phyloP scores from a whole-genome alignment of 2,113 vertebrate genomes.

The Oncorhynchus gorbuscha region DNA sequence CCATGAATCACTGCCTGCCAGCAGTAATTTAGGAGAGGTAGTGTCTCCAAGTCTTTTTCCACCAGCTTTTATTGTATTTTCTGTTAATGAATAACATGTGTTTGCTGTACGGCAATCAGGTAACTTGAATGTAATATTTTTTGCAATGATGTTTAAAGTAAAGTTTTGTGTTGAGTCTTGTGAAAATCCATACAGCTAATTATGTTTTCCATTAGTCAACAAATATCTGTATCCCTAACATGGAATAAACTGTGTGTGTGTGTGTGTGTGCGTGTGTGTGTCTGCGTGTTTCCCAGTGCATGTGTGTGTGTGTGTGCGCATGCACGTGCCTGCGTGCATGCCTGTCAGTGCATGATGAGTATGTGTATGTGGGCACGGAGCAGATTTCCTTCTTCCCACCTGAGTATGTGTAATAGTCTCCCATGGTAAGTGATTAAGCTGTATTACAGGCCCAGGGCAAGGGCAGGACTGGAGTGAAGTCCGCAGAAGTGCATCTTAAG shows the following conservation, averaged over 20 bases:
- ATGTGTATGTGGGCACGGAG: neutral
- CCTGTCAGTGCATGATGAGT: neutral
- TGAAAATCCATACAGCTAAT: neutral
- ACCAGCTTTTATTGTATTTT: conserved; percentile 48
- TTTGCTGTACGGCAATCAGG: conserved; percentile 51
- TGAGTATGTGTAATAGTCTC: too few relatives aligned
- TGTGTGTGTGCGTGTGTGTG: neutral
- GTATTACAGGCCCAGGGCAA: too few relatives aligned
- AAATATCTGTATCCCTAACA: neutral
- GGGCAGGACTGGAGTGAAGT: too few relatives aligned
- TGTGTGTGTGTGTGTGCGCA: neutral
- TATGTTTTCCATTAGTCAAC: neutral
- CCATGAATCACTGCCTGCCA: conserved; percentile 42
- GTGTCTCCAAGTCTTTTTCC: conserved; percentile 62
- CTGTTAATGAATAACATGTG: conserved; percentile 67
- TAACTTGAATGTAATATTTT: conserved; percentile 8
- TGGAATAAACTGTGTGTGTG: neutral
- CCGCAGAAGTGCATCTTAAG: too few relatives aligned
- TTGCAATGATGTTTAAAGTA: neutral
- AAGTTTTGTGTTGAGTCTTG: neutral
- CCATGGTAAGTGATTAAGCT: too few relatives aligned
- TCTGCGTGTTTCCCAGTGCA: too few relatives aligned
- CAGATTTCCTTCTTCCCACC: too few relatives aligned
- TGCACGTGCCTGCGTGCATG: too few relatives aligned
- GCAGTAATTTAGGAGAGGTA: conserved; percentile 40